These are phyloP conservation scores for Triplophysa tibetana DNA, from an alignment of 2,113 vertebrate species.

Conservation along the genomic window DNA sequence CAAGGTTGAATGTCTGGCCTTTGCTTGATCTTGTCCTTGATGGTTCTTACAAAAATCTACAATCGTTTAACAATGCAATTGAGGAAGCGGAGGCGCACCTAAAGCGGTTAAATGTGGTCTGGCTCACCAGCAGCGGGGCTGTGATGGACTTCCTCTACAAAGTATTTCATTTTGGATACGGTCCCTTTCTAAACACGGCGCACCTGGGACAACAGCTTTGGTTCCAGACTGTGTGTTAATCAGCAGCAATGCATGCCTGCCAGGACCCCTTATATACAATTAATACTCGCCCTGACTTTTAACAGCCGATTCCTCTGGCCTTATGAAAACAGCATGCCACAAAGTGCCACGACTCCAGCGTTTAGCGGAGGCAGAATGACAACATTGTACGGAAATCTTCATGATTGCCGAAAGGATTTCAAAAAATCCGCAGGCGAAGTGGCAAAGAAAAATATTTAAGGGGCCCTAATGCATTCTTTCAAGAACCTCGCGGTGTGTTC, in stretches of 20 bases:
- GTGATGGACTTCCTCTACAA: constrained; percentile 74
- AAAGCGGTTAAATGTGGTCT: constrained; percentile 73
- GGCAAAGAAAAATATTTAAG: constrained; percentile 57
- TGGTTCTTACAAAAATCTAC: constrained; percentile 65
- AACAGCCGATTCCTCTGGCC: constrained; percentile 51
- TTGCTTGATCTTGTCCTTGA: constrained; percentile 56
- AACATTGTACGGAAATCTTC: constrained; percentile 60
- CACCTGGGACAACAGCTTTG: constrained; percentile 80
- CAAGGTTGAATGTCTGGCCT: constrained; percentile 53
- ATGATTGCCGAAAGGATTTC: constrained; percentile 68
- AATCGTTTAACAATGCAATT: constrained; percentile 63
- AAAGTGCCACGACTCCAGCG: constrained; percentile 59
- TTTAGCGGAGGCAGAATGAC: constrained; percentile 55
- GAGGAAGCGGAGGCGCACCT: constrained; percentile 64
- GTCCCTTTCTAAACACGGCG: constrained; percentile 72
- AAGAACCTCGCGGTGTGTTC: constrained; percentile 57
- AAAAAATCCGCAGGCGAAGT: constrained; percentile 56
- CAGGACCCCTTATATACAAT: constrained; percentile 72
- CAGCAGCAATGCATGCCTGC: constrained; percentile 68
- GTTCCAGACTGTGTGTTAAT: constrained; percentile 73
- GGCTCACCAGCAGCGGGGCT: constrained; percentile 62
- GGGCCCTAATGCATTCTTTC: constrained; percentile 59
- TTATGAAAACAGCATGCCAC: constrained; percentile 68
- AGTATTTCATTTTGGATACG: constrained; percentile 73
- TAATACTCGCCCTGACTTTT: constrained; percentile 65